Conservation (phyloP, 2,797 vertebrate genomes). For the Apodemus agrarius region DNA sequence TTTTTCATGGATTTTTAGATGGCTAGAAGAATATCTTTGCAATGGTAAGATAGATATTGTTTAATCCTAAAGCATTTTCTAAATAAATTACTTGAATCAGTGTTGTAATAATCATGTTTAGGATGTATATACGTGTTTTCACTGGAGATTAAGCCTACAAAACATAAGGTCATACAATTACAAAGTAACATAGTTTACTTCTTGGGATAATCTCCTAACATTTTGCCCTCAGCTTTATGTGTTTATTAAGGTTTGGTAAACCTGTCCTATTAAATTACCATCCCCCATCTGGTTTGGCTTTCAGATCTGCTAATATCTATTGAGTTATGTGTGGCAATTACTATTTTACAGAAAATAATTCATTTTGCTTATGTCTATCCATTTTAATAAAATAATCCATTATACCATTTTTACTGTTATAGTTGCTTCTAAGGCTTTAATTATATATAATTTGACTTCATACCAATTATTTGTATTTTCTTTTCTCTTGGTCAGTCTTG, state of each 20-base stretch:
- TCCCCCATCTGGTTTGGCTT: background rate
- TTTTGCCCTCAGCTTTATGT: background rate
- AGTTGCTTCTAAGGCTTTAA: background rate
- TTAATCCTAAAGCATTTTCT: background rate
- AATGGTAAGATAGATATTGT: background rate
- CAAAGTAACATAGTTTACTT: background rate
- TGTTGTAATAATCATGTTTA: background rate
- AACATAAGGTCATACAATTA: background rate
- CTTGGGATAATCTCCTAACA: background rate
- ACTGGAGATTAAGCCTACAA: background rate
- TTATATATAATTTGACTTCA: background rate
- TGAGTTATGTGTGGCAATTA: background rate
- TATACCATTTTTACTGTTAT: background rate
- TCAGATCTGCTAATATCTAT: background rate
- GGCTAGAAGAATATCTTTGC: background rate
- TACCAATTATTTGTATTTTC: background rate
- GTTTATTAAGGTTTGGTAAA: background rate
- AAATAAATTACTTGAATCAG: background rate
- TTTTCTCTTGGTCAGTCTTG: background rate
- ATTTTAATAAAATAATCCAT: background rate
- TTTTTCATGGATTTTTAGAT: background rate
- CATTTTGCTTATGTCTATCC: background rate
- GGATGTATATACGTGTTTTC: background rate
- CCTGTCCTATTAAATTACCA: background rate
- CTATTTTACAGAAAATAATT: background rate